A percentile compares a stretch with the other conserved stretches of the same genome.
Evolutionary conservation across 2,113 vertebrate species (phyloP).

Genomic region (Chaetodon trifascialis): DNA sequence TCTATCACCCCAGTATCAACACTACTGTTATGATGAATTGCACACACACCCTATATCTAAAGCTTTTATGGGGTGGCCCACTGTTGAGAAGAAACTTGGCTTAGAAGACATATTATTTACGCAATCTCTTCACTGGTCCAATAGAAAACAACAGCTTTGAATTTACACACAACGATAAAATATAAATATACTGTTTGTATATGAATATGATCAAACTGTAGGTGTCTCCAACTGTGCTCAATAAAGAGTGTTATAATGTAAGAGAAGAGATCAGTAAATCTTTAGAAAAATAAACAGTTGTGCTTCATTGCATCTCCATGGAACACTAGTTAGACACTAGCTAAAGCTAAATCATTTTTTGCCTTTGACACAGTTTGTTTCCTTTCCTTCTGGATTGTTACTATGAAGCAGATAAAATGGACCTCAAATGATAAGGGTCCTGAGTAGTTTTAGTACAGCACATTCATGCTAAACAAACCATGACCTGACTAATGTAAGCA

Average conservation of each 20-base stretch:
- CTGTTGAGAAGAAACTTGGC: neutral
- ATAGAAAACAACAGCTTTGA: neutral
- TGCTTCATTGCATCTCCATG: neutral
- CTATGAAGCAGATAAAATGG: conserved; percentile 20
- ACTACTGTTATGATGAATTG: neutral
- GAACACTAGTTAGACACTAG: neutral
- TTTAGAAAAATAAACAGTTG: neutral
- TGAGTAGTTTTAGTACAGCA: conserved; percentile 58
- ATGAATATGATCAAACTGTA: neutral
- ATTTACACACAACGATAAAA: neutral
- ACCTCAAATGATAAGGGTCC: conserved; percentile 33
- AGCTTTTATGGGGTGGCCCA: neutral
- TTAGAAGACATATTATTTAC: neutral
- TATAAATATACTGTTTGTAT: neutral
- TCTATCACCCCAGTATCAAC: neutral
- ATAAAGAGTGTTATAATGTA: neutral
- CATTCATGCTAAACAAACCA: conserved; percentile 75
- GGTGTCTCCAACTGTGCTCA: neutral
- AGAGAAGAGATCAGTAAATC: neutral
- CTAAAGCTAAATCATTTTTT: conserved; percentile 6
- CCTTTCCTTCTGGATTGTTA: conserved; percentile 14
- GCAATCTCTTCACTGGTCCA: neutral
- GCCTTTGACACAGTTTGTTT: neutral
- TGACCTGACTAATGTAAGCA: conserved; percentile 79
- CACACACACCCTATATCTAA: neutral